Evolutionary conservation across 2,797 vertebrate genomes (phyloP).

Genomic region (Dicrostonyx torquatus): DNA sequence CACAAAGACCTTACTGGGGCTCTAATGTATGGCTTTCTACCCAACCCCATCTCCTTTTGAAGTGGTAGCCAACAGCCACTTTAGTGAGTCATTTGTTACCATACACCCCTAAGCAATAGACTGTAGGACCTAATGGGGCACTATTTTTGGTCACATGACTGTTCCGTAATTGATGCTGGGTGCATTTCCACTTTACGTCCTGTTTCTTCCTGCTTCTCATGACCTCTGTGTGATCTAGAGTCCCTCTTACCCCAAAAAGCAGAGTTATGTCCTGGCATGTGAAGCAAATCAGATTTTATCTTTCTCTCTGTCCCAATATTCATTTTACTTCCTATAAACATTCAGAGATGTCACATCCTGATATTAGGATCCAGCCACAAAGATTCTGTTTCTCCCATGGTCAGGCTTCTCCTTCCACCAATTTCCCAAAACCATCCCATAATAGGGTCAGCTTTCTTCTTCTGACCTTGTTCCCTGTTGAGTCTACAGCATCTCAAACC

Average conservation of each 20-base stretch:
- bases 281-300: conserved; percentile 75
- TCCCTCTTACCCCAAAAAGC: conserved; percentile 32
- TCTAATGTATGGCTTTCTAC: background rate
- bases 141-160: conserved; percentile 69
- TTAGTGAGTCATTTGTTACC: background rate
- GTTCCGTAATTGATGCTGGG: conserved; percentile 71
- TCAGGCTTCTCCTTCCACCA: conserved; percentile 45
- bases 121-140: conserved; percentile 62
- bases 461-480: conserved; percentile 48
- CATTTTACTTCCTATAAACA: conserved; percentile 60
- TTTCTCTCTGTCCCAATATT: conserved; percentile 70
- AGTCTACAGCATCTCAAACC: conserved; percentile 31
- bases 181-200: conserved; percentile 69
- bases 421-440: conserved; percentile 38
- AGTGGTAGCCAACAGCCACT: background rate
- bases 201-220: background rate
- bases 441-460: conserved; percentile 51
- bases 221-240: conserved; percentile 28
- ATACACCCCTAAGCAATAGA: conserved; percentile 64
- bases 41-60: background rate
- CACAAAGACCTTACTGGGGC: background rate
- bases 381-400: conserved; percentile 33
- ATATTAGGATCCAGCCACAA: background rate
- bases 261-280: conserved; percentile 54
- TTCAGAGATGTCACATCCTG: conserved; percentile 51